Evolutionary conservation across 2,113 vertebrate genomes (phyloP).

Genomic region (Scartelaos histophorus): DNA sequence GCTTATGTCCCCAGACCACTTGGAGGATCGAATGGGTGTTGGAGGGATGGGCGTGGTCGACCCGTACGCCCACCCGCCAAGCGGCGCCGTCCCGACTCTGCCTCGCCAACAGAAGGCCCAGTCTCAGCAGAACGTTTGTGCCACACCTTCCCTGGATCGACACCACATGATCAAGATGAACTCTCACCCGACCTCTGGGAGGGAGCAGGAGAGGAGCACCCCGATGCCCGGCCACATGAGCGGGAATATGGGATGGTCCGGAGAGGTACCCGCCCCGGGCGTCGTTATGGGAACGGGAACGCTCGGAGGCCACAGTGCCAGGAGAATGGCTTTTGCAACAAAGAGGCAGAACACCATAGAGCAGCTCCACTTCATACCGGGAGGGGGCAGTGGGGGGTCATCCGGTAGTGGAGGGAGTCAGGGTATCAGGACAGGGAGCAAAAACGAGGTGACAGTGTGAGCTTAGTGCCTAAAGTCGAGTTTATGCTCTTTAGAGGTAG

Average conservation of each 20-base stretch:
- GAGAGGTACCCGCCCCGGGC: conserved; percentile 70
- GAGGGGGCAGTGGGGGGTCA: conserved; percentile 75
- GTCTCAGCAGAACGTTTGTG: conserved; percentile 85
- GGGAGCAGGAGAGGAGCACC: conserved; percentile 77
- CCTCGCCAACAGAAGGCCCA: conserved; percentile 84
- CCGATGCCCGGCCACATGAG: conserved; percentile 71
- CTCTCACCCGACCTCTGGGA: conserved; percentile 82
- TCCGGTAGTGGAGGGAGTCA: conserved; percentile 75
- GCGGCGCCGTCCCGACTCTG: conserved; percentile 75
- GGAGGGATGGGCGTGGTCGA: conserved; percentile 65
- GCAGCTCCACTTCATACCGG: conserved; percentile 90
- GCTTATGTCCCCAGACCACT: conserved; percentile 86
- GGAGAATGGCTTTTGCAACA: conserved; percentile 85
- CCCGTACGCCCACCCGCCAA: conserved; percentile 64
- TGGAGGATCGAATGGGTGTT: conserved; percentile 77
- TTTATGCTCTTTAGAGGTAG: conserved; percentile 47
- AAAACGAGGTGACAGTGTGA: conserved; percentile 92
- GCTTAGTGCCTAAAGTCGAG: conserved; percentile 57
- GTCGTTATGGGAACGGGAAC: conserved; percentile 84
- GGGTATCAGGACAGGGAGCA: conserved; percentile 84
- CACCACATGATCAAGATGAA: conserved; percentile 90
- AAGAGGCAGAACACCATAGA: conserved; percentile 90
- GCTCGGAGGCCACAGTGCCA: conserved; percentile 78
- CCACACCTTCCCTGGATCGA: conserved; percentile 82
- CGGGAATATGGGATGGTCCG: conserved; percentile 75